Percentiles rank a stretch among this genome's conserved stretches.
These are phyloP conservation scores for Motacilla tschutschensis DNA, from an alignment of 2,113 vertebrate species.

Conservation along the genomic window DNA sequence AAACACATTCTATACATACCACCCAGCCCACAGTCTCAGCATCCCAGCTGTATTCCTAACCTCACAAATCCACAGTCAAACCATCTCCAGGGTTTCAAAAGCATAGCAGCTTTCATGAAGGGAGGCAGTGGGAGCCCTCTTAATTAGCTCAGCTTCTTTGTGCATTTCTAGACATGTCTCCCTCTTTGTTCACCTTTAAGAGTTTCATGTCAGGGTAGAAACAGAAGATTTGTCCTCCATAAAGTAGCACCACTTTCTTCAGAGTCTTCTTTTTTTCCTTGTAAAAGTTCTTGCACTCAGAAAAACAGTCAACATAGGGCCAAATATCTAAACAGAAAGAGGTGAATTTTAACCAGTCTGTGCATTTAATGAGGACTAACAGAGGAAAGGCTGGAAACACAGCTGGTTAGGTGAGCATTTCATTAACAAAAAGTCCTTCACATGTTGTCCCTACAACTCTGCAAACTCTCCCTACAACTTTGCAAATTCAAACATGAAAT, in stretches of 20 bases:
- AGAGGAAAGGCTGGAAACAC: background rate
- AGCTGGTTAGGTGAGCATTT: background rate
- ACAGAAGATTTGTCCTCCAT: background rate
- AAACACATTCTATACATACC: conserved; percentile 79
- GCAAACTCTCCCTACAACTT: background rate
- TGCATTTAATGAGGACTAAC: background rate
- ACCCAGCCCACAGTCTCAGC: conserved; percentile 67
- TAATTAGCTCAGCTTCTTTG: conserved; percentile 42
- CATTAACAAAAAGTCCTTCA: background rate
- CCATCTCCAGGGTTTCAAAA: conserved; percentile 67
- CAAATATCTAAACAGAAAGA: background rate
- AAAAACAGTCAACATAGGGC: background rate
- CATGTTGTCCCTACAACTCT: background rate
- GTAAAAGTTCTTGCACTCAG: background rate
- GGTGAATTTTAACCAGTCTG: background rate
- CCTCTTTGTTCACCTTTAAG: conserved; percentile 33
- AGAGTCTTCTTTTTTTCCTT: background rate
- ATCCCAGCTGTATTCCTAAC: conserved; percentile 70
- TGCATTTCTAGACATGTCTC: conserved; percentile 31
- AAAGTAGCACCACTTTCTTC: background rate
- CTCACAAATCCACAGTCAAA: conserved; percentile 68
- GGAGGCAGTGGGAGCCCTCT: conserved; percentile 45
- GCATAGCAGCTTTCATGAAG: conserved; percentile 56
- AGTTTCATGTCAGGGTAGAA: conserved; percentile 7
- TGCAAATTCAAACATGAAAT: conserved; percentile 2